These are phyloP conservation scores for Antigone vipio DNA, from an alignment of 2,113 vertebrate genomes.

Conservation along the genomic window DNA sequence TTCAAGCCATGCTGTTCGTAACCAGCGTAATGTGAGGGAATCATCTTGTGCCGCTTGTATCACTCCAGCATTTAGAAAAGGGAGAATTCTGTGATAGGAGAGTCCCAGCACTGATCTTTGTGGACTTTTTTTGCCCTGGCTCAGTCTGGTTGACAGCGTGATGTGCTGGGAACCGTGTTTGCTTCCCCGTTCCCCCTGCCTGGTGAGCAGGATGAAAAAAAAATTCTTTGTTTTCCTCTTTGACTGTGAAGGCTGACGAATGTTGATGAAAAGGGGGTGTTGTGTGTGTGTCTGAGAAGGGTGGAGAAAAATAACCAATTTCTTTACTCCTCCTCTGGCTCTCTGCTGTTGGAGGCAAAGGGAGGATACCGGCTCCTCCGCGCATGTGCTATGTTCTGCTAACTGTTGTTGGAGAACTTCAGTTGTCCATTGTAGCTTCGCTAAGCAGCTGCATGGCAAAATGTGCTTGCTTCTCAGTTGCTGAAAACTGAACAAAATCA, in stretches of 20 bases:
- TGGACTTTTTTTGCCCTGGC: background rate
- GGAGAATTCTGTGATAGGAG: background rate
- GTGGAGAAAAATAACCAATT: background rate
- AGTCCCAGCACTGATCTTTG: background rate
- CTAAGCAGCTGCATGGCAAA: background rate
- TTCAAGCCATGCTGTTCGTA: background rate
- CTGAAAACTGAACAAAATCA: background rate
- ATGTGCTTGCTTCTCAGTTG: background rate
- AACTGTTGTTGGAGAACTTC: background rate
- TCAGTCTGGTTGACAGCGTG: background rate
- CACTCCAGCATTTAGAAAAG: background rate
- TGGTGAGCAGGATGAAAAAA: background rate
- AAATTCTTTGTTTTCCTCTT: conserved; percentile 36
- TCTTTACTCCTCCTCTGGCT: background rate
- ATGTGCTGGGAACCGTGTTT: background rate
- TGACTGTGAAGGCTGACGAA: background rate
- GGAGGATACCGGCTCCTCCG: background rate
- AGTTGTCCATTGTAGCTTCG: background rate
- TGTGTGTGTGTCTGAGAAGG: background rate
- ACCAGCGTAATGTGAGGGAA: background rate
- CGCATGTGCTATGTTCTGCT: background rate
- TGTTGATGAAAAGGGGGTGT: background rate
- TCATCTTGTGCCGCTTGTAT: background rate
- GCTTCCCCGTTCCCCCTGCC: background rate
- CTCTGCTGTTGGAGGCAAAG: background rate